Evolutionary conservation across 2,113 vertebrate species (phyloP), one percentile per base, ranked within the genome.

Genomic region (Phycodurus eques): DNA sequence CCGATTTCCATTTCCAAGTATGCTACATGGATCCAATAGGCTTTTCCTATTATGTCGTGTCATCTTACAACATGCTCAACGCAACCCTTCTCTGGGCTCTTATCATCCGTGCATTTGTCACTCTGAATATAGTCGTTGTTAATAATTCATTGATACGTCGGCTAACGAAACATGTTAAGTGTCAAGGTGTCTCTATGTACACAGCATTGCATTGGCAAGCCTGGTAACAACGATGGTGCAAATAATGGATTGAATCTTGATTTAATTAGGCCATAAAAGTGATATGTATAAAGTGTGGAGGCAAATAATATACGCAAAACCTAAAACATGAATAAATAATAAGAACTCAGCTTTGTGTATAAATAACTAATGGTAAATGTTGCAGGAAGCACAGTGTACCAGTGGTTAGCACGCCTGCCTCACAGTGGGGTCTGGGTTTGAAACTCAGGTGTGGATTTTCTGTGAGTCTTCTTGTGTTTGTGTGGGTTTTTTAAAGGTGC

Each of bases 81-180:
- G 22, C 0, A n/a, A 22, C 22, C n/a, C 44, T 63, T 54, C n/a
- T 22, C 35, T 56, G 35, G 27, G 54, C 10, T 69, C 35, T 14
- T 63, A 49, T 17, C 49, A 67, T 35, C 19, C 10, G n/a, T 33
- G 14, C 67, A 75, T 77, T 67, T 47, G 65, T 67, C 67, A 72
- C 2, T 42, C 49, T 74, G 56, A 67, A 70, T 46, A 83, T 81
- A 77, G 74, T 20, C 67, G 35, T 69, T 15, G 77, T 86, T 0
- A 35, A 85, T 85, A 22, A 82, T 85, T 80, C 42, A 79, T 46
- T 66, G 61, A 10, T 72, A 65, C 62, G 59, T 66, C 49, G 69
- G 47, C 76, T 51, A 10, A 20, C 43, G 54, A 44, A 68, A n/a
- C 7, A 39, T 80, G 44, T 70, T 20, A 49, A n/a, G 42, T 73